Evolutionary conservation across 1,140 invertebrate genomes (phyloP), one percentile per base, ranked within the genome.

Genomic region (Mycetomoellerius zeteki): DNA sequence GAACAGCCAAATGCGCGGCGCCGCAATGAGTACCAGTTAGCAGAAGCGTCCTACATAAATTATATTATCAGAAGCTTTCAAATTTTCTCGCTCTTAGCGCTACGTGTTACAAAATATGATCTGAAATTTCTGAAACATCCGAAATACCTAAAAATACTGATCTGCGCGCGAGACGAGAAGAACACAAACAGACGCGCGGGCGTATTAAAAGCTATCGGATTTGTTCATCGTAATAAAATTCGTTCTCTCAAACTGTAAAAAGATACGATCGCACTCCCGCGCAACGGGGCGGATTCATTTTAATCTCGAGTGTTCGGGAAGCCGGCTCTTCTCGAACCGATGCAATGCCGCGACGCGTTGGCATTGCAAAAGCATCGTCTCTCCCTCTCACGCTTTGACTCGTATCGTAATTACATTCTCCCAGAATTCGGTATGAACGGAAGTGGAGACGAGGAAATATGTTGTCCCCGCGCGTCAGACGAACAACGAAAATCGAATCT

Each of bases 181-280:
- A n/a, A 47, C 43, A 43, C 21, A n/a, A 54, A 19, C 3, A 19
- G 16, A 54, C 24, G 8, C 24, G 65, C 16, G 65, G 24, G 8
- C 30, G 64, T 37, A 54, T 73, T 84, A 84, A 84, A 84, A 84
- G 80, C 69, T 73, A 37, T 30, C 69, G 27, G 30, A 69, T 37
- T 73, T 73, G 27, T 19, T 69, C 69, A 52, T 16, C 69, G 54
- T 84, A 69, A 60, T 75, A 84, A 84, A 84, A 84, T 60, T 75
- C 69, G 69, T 84, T 43, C 69, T 58, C 69, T 84, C 69, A 73
- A 73, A 62, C 14, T 73, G 80, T 84, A 84, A 84, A 84, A 84
- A 37, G 24, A 54, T n/a, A 33, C 24, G 69, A 21, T 12, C 16
- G 78, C 62, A n/a, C 27, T 27, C 8, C 21, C 16, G 43, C 62